Evolutionary conservation across 2,888 invertebrate genomes (phyloP), one percentile per base, ranked within the genome.

Genomic region (Orthosia cruda): DNA sequence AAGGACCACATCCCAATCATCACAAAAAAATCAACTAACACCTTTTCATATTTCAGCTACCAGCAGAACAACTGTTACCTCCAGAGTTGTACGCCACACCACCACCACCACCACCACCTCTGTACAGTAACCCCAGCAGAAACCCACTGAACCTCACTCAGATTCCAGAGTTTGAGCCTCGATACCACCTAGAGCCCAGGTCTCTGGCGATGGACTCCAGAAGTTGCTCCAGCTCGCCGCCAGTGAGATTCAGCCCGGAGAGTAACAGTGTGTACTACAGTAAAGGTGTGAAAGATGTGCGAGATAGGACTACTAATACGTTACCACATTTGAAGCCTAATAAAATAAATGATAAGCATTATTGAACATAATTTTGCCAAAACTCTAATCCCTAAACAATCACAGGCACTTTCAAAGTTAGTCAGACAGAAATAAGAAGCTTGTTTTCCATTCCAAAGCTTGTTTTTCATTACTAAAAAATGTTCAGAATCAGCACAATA

Each of bases 31-130:
- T 11, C 15, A 16, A 16, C 20, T 81, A 63, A 76, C n/a, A 0
- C 15, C 0, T 0, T 61, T 52, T 52, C 61, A 0, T 23, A 0
- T 90, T 89, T 7, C 86, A 96, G 96, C 81, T 96, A 2, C 96
- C 96, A 84, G 93, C 95, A 18, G 96, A 96, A 85, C 96, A 96
- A 62, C 88, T 96, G n/a, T 91, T 96, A 91, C 95, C 96, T 0
- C 95, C 96, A 13, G 95, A 96, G 77, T 77, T 96, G 7, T 95
- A 95, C 87, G 91, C 26, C 26, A 26, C 26, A 26, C 26, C 93
- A 0, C 92, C 94, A 0, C 93, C 94, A 0, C 93, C 94, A 4
- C 94, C 94, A 0, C 93, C 95, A 5, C 85, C 94, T 2, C 89
- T 96, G 50, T 95, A 95, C 92, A 94, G 93, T 80, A 93, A 94